phyloP scores from a whole-genome alignment of 1,140 invertebrate species.

The Drosophila mojavensis region DNA sequence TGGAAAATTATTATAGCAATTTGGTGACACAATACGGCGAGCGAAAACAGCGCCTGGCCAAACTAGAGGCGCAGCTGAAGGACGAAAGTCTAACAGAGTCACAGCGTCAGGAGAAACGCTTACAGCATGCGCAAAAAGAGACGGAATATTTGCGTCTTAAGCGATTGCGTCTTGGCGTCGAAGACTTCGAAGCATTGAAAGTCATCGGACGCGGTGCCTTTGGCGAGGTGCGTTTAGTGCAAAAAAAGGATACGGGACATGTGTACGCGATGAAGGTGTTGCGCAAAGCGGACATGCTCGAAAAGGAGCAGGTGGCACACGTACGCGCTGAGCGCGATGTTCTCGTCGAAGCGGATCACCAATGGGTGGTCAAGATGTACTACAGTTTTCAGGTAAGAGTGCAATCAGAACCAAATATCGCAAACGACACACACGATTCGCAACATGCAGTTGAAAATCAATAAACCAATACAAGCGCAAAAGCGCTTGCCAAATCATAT shows the following conservation, averaged over 20 bases:
- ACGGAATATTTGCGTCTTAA: constrained; percentile 99
- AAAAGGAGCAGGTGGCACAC: constrained; percentile 99
- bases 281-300: constrained; percentile 99
- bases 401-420: neutral
- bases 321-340: constrained; percentile 99
- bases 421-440: neutral
- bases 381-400: constrained; percentile 94
- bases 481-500: constrained; percentile 73
- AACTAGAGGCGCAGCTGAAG: constrained; percentile 96
- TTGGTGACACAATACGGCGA: constrained; percentile 98
- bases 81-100: constrained; percentile 95
- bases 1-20: constrained; percentile 99
- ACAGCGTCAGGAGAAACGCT: constrained; percentile 94
- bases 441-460: constrained; percentile 62
- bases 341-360: constrained; percentile 99
- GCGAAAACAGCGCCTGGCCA: constrained; percentile 95
- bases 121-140: constrained; percentile 98
- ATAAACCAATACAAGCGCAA: constrained; percentile 78
- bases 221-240: constrained; percentile 98
- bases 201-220: constrained; percentile 98
- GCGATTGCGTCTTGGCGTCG: constrained; percentile 97
- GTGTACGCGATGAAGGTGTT: constrained; percentile 99
- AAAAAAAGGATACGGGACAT: constrained; percentile 99
- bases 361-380: constrained; percentile 99
- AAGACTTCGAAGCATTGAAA: constrained; percentile 99